Conservation (phyloP, 92 coral and sea anemone genomes). For the Parazoanthus atlanticus region DNA sequence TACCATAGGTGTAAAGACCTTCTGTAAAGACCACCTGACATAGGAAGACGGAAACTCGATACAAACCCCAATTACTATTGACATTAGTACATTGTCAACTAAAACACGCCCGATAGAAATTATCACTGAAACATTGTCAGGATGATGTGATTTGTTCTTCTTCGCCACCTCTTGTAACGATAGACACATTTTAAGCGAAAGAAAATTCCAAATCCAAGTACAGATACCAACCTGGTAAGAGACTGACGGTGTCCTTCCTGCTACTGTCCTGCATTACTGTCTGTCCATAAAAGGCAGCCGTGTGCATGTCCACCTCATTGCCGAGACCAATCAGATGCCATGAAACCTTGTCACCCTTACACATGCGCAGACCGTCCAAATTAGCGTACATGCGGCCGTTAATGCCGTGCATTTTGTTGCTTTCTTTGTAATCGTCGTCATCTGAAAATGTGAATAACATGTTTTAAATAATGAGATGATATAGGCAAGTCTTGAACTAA, state of each 20-base stretch:
- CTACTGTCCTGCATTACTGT: constrained; percentile 71
- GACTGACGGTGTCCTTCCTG: constrained; percentile 81
- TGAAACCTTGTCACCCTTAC: constrained; percentile 66
- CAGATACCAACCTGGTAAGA: constrained; percentile 74
- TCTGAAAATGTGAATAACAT: constrained; percentile 1
- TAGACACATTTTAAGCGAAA: no score
- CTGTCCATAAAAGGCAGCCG: constrained; percentile 86
- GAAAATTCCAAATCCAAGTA: not conserved
- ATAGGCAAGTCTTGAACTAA: no score
- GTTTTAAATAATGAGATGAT: not conserved
- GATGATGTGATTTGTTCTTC: not conserved
- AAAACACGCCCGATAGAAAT: not conserved
- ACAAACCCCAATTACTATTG: not conserved
- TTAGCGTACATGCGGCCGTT: constrained; percentile 84
- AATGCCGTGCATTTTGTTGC: constrained; percentile 92
- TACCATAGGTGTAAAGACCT: not conserved
- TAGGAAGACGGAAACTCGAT: not conserved
- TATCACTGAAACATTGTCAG: no score
- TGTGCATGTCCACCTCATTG: constrained; percentile 96
- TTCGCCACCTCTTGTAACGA: not conserved
- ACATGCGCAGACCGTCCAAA: constrained; percentile 71
- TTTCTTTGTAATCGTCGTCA: constrained; percentile 66
- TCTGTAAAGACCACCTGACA: no score
- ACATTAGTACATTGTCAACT: not conserved
- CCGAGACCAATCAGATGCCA: constrained; percentile 98